Conservation (phyloP, 1,140 invertebrate genomes). For the Stenopsyche tienmushanensis region DNA sequence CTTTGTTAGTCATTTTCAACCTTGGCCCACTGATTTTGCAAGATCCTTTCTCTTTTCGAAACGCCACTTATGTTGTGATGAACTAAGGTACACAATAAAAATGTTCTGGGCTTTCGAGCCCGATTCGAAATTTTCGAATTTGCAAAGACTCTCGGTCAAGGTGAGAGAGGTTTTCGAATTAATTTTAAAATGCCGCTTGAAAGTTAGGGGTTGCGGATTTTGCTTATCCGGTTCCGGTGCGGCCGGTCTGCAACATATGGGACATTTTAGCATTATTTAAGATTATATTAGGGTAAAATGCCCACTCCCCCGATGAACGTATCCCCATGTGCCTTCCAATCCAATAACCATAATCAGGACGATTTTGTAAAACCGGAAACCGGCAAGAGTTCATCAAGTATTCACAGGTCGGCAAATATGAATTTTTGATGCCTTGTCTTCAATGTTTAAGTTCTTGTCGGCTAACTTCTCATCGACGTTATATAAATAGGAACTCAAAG, state of each 20-base stretch:
- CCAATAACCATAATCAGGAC: constrained; percentile 27
- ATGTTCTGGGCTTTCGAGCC: too few relatives aligned
- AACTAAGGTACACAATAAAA: too few relatives aligned
- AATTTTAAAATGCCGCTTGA: too few relatives aligned
- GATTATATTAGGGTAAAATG: constrained; percentile 14
- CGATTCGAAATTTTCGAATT: too few relatives aligned
- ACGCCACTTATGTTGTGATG: neutral
- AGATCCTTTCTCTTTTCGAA: constrained; percentile 25
- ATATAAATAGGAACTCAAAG: too few relatives aligned
- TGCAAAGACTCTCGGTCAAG: too few relatives aligned
- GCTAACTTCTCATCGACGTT: too few relatives aligned
- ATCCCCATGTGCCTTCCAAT: constrained; percentile 1
- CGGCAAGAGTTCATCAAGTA: constrained; percentile 21
- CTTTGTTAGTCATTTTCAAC: neutral
- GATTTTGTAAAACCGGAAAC: constrained; percentile 2
- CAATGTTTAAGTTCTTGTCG: neutral
- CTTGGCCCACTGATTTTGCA: constrained; percentile 24
- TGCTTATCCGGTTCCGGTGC: neutral
- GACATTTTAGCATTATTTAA: constrained; percentile 11
- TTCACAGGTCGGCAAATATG: constrained; percentile 22
- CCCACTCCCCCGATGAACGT: neutral
- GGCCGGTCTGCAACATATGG: neutral
- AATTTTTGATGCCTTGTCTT: constrained; percentile 18
- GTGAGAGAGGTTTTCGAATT: too few relatives aligned
- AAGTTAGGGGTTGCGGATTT: constrained; percentile 6